A percentile compares a stretch with the other conserved stretches of the same genome.
Evolutionary conservation across 1,140 invertebrate genomes (phyloP).

Genomic region (Fopius arisanus): DNA sequence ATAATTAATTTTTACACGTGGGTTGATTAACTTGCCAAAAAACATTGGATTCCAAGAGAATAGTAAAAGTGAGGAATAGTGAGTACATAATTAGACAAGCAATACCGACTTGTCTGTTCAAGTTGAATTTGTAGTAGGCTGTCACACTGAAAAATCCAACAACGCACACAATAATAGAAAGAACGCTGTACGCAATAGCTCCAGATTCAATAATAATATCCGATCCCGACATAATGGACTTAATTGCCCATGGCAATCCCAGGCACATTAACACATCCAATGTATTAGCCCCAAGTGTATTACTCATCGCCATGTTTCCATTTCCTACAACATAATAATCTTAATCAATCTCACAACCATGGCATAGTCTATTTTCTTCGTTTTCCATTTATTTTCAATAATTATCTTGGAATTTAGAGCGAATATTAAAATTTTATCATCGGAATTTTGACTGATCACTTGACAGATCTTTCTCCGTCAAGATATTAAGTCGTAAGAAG

Average conservation of each 20-base stretch:
- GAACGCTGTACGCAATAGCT: conserved; percentile 72
- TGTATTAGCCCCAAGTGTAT: conserved; percentile 84
- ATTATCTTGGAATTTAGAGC: no score
- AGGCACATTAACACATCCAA: conserved; percentile 87
- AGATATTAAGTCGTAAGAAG: neutral
- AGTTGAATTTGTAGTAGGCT: conserved; percentile 67
- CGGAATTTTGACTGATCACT: no score
- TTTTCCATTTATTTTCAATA: no score
- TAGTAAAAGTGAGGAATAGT: conserved; percentile 71
- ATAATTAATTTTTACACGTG: conserved; percentile 48
- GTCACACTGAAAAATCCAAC: conserved; percentile 67
- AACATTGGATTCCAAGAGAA: conserved; percentile 68
- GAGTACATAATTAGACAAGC: conserved; percentile 69
- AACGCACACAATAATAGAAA: conserved; percentile 70
- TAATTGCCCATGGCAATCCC: conserved; percentile 85
- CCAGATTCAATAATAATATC: conserved; percentile 68
- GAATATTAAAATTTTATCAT: no score
- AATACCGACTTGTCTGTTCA: conserved; percentile 69
- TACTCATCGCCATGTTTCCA: conserved; percentile 85
- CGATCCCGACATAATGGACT: conserved; percentile 67
- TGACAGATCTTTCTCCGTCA: no score
- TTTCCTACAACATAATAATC: conserved; percentile 69
- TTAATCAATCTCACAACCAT: neutral
- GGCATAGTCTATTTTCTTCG: no score
- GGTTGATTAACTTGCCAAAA: conserved; percentile 64